phyloP scores from a whole-genome alignment of 2,888 invertebrate species.

The Stictocephala bisonia region DNA sequence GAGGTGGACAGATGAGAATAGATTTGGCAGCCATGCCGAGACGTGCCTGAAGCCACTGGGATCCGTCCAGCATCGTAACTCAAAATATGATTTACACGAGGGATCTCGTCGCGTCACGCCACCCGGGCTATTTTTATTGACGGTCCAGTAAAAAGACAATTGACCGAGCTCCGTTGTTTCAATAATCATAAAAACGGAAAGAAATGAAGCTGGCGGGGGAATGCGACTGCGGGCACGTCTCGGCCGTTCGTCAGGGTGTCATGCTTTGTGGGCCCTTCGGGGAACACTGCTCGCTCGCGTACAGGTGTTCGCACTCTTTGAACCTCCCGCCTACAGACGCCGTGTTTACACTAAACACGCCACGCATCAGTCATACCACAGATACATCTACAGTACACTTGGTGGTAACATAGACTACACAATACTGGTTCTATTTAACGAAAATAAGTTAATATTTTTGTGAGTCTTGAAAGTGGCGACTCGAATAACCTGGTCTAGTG shows the following conservation, averaged over 20 bases:
- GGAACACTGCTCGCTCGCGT: background rate
- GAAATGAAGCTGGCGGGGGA: conserved; percentile 45
- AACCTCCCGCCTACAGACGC: background rate
- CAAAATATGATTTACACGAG: conserved; percentile 27
- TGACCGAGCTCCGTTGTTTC: conserved; percentile 47
- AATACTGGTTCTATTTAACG: too few relatives aligned
- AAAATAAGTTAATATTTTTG: too few relatives aligned
- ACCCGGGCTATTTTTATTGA: conserved; percentile 45
- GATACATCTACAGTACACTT: conserved; percentile 16
- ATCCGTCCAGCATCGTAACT: conserved; percentile 22
- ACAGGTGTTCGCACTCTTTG: conserved; percentile 11
- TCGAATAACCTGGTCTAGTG: too few relatives aligned
- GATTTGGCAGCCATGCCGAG: conserved; percentile 4
- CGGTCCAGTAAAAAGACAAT: conserved; percentile 46
- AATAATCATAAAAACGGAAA: conserved; percentile 50
- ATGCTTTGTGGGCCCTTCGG: background rate
- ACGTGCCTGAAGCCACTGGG: background rate
- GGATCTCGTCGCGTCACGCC: conserved; percentile 31
- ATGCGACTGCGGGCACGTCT: conserved; percentile 33
- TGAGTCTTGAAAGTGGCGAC: too few relatives aligned
- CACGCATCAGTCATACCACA: too few relatives aligned
- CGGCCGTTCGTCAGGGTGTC: conserved; percentile 42
- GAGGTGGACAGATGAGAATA: conserved; percentile 26
- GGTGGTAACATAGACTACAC: too few relatives aligned
- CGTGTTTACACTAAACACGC: background rate